A percentile compares a stretch with the other conserved stretches of the same genome.
These are phyloP conservation scores for Dipodomys merriami DNA, from an alignment of 2,113 vertebrate species.

Conservation along the genomic window DNA sequence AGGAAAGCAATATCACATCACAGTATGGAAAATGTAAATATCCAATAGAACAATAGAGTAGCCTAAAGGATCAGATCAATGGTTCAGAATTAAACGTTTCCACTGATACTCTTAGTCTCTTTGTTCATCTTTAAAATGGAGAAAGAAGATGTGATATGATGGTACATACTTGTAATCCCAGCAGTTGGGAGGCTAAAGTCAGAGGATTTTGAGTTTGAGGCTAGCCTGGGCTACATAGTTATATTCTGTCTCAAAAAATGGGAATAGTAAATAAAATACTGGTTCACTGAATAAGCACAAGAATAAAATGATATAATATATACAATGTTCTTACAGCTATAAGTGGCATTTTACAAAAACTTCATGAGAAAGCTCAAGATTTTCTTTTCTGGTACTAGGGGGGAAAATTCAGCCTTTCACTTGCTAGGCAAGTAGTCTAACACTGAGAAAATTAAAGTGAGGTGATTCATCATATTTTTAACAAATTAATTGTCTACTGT, in stretches of 20 bases:
- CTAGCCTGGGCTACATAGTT: not conserved
- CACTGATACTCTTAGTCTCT: not conserved
- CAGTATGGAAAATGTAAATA: constrained; percentile 3
- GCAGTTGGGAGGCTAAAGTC: not conserved
- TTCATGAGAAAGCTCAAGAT: constrained; percentile 6
- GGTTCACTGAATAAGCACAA: not conserved
- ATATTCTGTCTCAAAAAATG: not conserved
- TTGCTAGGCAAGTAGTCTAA: not conserved
- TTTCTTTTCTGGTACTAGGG: not conserved
- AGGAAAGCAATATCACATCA: constrained; percentile 28
- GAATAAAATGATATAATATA: not conserved
- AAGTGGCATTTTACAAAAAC: not conserved
- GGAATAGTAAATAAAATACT: not conserved
- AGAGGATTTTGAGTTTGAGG: not conserved
- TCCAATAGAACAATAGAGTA: not conserved
- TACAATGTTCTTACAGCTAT: not conserved
- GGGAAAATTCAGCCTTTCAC: not conserved
- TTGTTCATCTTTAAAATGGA: constrained; percentile 2
- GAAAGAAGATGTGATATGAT: not conserved
- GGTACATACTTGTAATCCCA: not conserved
- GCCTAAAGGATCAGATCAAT: not conserved
- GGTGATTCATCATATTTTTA: constrained; percentile 31
- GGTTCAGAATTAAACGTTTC: not conserved
- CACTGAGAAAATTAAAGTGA: constrained; percentile 36
- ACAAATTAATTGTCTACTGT: not conserved